Conservation (phyloP, 2,113 vertebrate genomes). For the Limnothrissa miodon region DNA sequence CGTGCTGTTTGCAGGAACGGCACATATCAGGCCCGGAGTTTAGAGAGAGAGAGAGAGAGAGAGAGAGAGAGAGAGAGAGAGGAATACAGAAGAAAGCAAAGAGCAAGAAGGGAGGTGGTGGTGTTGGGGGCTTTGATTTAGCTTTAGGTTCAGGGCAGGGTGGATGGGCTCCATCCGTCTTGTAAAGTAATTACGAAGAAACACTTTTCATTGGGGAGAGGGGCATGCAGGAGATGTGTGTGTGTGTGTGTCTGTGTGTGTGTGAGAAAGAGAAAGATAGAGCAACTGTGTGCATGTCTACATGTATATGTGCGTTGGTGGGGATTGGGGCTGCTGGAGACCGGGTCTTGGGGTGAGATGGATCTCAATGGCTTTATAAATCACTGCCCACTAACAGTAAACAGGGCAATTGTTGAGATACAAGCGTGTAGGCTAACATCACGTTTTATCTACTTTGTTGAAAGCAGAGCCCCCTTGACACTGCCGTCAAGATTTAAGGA, state of each 20-base stretch:
- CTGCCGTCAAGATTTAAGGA: slow-evolving; percentile 23
- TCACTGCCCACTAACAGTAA: slow-evolving; percentile 40
- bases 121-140: slow-evolving; percentile 44
- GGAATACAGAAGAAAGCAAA: slow-evolving; percentile 19
- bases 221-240: background rate
- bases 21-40: background rate
- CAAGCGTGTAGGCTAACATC: slow-evolving; percentile 16
- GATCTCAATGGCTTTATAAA: slow-evolving; percentile 46
- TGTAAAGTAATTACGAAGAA: slow-evolving; percentile 53
- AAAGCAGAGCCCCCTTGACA: background rate
- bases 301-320: background rate
- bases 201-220: slow-evolving; percentile 39
- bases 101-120: too few relatives aligned
- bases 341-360: background rate
- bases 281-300: background rate
- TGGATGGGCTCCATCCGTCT: slow-evolving; percentile 47
- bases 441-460: slow-evolving; percentile 16
- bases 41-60: background rate
- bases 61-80: background rate
- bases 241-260: background rate
- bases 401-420: slow-evolving; percentile 19
- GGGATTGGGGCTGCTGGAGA: background rate
- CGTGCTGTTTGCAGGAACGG: background rate
- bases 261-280: too few relatives aligned
- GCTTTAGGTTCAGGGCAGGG: slow-evolving; percentile 36